Conservation (phyloP, 1,140 invertebrate genomes). For the Plectus sambesii region DNA sequence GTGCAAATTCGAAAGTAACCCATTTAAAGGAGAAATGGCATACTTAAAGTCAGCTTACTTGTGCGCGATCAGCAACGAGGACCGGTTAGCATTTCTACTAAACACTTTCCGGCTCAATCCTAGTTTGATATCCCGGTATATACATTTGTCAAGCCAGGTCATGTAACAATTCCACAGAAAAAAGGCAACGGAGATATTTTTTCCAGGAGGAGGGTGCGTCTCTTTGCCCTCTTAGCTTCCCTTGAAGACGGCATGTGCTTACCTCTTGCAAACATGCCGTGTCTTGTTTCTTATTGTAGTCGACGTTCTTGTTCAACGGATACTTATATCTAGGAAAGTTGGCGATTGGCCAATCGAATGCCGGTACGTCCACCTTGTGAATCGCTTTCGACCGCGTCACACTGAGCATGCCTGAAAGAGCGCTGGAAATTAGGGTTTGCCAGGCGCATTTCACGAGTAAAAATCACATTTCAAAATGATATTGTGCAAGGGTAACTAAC, state of each 20-base stretch:
- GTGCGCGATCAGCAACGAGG: constrained; percentile 17
- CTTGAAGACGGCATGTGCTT: constrained; percentile 69
- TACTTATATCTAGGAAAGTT: constrained; percentile 59
- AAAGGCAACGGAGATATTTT: no score
- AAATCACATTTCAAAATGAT: no score
- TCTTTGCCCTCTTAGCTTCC: no score
- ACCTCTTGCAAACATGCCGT: constrained; percentile 58
- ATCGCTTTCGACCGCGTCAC: constrained; percentile 88
- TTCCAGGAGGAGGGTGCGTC: no score
- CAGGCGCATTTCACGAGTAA: constrained; percentile 86
- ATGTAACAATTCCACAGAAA: no score
- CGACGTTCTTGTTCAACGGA: constrained; percentile 61
- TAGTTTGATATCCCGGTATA: no score
- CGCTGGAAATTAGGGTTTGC: constrained; percentile 60
- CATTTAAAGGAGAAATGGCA: no score
- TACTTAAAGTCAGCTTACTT: no score
- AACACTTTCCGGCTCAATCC: constrained; percentile 54
- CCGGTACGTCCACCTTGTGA: constrained; percentile 88
- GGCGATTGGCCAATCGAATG: constrained; percentile 70
- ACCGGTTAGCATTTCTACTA: neutral
- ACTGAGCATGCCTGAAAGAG: constrained; percentile 63
- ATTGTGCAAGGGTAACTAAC: no score
- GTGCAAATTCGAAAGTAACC: no score
- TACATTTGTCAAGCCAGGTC: no score
- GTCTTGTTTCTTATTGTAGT: constrained; percentile 72